These are phyloP conservation scores for Pseudomyrmex pallidus DNA, from an alignment of 1,140 invertebrate genomes.

Conservation along the genomic window DNA sequence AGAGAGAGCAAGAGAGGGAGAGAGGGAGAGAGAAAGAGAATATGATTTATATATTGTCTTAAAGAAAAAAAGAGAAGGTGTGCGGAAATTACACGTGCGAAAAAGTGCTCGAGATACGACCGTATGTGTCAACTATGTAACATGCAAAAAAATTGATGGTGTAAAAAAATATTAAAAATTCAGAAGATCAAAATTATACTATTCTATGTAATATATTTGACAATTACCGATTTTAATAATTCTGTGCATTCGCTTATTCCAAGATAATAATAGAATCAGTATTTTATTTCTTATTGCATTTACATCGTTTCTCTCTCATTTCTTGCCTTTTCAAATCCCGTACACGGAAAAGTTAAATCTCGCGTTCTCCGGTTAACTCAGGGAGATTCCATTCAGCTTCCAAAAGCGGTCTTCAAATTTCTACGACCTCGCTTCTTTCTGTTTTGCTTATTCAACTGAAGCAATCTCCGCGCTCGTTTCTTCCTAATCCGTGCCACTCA, in stretches of 20 bases:
- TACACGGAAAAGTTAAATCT: not conserved
- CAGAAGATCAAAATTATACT: too few species aligned
- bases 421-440: not conserved
- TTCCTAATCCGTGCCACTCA: not conserved
- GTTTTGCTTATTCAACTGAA: not conserved
- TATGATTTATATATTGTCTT: too few species aligned
- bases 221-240: too few species aligned
- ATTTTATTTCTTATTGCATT: not conserved
- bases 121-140: too few species aligned
- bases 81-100: too few species aligned
- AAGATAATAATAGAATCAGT: not conserved
- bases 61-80: too few species aligned
- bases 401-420: slow-evolving; percentile 28
- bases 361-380: slow-evolving; percentile 18
- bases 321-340: not conserved
- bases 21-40: not conserved
- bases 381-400: not conserved
- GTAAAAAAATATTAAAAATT: too few species aligned
- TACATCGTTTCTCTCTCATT: not conserved
- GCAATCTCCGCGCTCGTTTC: not conserved
- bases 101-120: too few species aligned
- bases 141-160: too few species aligned
- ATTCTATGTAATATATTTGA: too few species aligned
- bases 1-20: too few species aligned
- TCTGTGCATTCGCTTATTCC: not conserved